phyloP scores from a whole-genome alignment of 1,140 invertebrate genomes.

The Zaprionus davidi region DNA sequence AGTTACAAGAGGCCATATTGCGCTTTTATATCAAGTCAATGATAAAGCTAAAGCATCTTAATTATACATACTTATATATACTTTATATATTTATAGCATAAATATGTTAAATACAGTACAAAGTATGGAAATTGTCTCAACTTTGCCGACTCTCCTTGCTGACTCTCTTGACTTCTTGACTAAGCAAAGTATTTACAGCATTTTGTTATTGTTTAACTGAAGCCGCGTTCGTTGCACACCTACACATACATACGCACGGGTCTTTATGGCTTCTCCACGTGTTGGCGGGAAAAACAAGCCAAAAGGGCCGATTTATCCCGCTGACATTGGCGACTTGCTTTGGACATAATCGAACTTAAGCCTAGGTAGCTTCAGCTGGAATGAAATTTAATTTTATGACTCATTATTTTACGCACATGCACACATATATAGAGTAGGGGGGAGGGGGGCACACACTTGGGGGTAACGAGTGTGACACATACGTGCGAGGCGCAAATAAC shows the following conservation, averaged over 20 bases:
- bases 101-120: no score
- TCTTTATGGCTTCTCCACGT: conserved; percentile 8
- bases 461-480: conserved; percentile 7
- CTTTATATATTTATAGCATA: no score
- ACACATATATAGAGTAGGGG: neutral
- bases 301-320: neutral
- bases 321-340: conserved; percentile 2
- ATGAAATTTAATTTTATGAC: conserved; percentile 77
- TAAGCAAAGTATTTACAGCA: neutral
- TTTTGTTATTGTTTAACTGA: conserved; percentile 1
- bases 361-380: conserved; percentile 25
- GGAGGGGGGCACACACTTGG: neutral
- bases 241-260: neutral
- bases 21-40: no score
- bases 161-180: no score
- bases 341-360: conserved; percentile 36
- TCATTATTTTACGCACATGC: conserved; percentile 67
- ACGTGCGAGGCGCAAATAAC: conserved; percentile 14
- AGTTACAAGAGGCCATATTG: no score
- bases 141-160: no score
- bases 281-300: neutral
- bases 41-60: no score
- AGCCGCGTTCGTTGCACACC: neutral
- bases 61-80: no score
- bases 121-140: no score